Evolutionary conservation across 2,888 invertebrate species (phyloP).

Genomic region (Phragmatobia fuliginosa): DNA sequence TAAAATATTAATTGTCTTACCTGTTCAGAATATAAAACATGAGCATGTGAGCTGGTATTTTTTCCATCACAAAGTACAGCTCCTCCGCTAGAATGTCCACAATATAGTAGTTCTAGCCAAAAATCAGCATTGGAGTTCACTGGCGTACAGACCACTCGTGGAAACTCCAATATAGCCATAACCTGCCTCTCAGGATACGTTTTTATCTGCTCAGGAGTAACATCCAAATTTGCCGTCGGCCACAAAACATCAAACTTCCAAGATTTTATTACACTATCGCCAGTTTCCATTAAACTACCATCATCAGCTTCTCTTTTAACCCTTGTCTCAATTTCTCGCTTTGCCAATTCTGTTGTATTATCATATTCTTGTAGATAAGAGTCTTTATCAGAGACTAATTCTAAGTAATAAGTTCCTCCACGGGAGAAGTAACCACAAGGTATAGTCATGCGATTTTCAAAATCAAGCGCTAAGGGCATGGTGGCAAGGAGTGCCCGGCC

Average conservation of each 20-base stretch:
- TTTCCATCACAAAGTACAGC: conserved; percentile 90
- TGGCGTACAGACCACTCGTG: conserved; percentile 89
- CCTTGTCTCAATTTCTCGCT: conserved; percentile 43
- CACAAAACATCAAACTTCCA: conserved; percentile 92
- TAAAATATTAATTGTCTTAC: conserved; percentile 68
- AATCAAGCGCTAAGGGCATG: conserved; percentile 83
- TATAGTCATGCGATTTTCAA: conserved; percentile 83
- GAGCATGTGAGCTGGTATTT: conserved; percentile 84
- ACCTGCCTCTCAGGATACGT: conserved; percentile 93
- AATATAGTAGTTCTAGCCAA: conserved; percentile 93
- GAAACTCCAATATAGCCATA: conserved; percentile 91
- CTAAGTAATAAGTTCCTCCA: conserved; percentile 88
- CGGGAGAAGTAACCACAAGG: conserved; percentile 92
- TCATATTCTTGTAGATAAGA: conserved; percentile 67
- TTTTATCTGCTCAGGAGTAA: conserved; percentile 91
- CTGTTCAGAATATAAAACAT: conserved; percentile 92
- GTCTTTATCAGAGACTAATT: conserved; percentile 75
- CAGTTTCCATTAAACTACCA: conserved; percentile 75
- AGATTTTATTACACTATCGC: conserved; percentile 78
- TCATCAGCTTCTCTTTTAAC: conserved; percentile 68
- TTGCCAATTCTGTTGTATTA: conserved; percentile 55
- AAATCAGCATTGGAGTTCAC: conserved; percentile 89
- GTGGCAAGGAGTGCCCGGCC: conserved; percentile 74
- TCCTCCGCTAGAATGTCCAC: conserved; percentile 89
- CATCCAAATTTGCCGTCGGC: conserved; percentile 91